Conservation (phyloP, 2,888 invertebrate species). For the Mycalesis mineus region DNA sequence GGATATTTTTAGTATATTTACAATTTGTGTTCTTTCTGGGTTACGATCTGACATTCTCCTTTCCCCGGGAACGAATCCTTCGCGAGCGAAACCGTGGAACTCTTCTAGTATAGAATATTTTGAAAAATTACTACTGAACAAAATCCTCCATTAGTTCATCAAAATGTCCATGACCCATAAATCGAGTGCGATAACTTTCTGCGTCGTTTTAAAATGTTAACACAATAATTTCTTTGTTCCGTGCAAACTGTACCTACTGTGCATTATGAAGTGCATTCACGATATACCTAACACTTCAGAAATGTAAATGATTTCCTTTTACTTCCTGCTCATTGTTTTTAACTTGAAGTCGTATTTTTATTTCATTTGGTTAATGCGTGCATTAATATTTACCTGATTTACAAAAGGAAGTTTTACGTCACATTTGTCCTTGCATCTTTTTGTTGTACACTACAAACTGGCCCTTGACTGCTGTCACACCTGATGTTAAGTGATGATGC, state of each 20-base stretch:
- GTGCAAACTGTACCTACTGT: constrained; percentile 6
- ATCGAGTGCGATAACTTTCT: constrained; percentile 29
- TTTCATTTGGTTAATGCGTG: background rate
- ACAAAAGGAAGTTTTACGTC: background rate
- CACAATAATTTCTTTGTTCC: constrained; percentile 23
- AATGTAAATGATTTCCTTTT: constrained; percentile 11
- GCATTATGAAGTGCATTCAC: background rate
- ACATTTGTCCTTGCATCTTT: background rate
- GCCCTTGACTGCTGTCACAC: no score
- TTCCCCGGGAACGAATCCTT: no score
- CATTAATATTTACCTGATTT: background rate
- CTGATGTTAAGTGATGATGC: no score
- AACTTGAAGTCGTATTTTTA: background rate
- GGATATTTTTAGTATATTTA: no score
- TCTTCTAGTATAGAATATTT: no score
- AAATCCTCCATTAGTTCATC: constrained; percentile 32
- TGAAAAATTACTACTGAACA: background rate
- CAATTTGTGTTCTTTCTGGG: no score
- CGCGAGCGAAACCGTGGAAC: no score
- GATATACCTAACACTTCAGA: constrained; percentile 10
- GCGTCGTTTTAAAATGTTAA: constrained; percentile 21
- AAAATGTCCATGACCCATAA: constrained; percentile 34
- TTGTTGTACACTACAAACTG: no score
- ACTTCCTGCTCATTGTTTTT: constrained; percentile 20
- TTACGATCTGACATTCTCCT: no score